Evolutionary conservation across 2,888 invertebrate genomes (phyloP), one percentile per base, ranked within the genome.

Genomic region (Galerucella pusilla): DNA sequence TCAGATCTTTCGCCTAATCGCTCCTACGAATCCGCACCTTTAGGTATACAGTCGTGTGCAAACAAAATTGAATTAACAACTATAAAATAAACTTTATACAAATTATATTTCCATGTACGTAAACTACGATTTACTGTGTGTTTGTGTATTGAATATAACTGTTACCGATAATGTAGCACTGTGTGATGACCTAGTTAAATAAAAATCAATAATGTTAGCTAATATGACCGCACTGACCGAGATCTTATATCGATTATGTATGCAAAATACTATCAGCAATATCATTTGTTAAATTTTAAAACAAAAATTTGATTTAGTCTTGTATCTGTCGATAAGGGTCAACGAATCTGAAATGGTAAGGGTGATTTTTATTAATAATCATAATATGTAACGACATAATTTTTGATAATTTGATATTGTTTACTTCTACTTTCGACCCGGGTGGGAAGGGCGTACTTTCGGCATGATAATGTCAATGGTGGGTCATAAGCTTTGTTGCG

Each of bases 151-250:
- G 10, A 20, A 59, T 10, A 59, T 59, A 59, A 10, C 20, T 14
- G 16, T 59, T 42, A 42, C 35, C 35, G 49, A 12, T 49, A 49
- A 49, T 49, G 11, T 49, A 49, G 11, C 49, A 49, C 12, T 49
- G 49, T 49, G 49, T 14, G 14, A 49, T 49, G 49, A 49, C 49
- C 49, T 14, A 49, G 49, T 49, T 49, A 14, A 49, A 49, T 49
- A 49, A 49, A 49, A 49, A 49, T 49, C 49, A 49, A 49, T 49
- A 49, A 7, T 4, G 59, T 20, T 2, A 59, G 16, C 59, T 59
- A 20, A 59, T 59, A 59, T 59, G 16, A 59, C 59, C 59, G 16
- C 59, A 20, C 16, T 59, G 59, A 20, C 49, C 49, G 49, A 49
- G 12, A 49, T 49, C 49, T 49, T 49, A 49, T 49, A 49, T 11